Base-by-base conservation (phyloP, 53 echinoderm and acorn worm genomes). In the Paelopatides confundens region DNA sequence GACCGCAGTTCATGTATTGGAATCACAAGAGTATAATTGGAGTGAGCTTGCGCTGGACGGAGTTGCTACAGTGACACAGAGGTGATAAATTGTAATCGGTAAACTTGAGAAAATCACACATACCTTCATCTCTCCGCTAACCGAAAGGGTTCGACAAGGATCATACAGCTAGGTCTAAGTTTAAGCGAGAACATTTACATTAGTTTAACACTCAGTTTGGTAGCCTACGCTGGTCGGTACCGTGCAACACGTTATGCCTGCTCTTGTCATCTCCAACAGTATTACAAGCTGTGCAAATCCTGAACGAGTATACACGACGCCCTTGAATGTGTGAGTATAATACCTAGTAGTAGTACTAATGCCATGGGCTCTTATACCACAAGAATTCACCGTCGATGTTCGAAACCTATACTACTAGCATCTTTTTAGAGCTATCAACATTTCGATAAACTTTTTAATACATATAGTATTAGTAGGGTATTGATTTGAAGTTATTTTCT, bases 201-300 rank as follows among this genome's bases (percentile, higher is more conserved):
- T 58, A 58, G n/a, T 21, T 58, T 23, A 58, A 23, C 58, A 58
- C 58, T 58, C 58, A 58, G 58, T 58, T 58, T 58, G 58, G 58
- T 58, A 58, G 58, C 58, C 58, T 58, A 58, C n/a, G 21, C 58
- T 18, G n/a, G 58, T 58, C 58, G 58, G 58, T 58, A 58, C 58
- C 58, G 58, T 74, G 35, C 74, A 74, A 74, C 74, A 74, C 74
- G 74, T 74, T 74, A 74, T 74, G 74, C 74, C 74, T 74, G 74
- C 74, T 74, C 39, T 74, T 74, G 74, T 40, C 18, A 74, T 28
- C 74, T 46, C 43, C 40, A 36, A 27, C 74, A 8, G 40, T 74
- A 39, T 74, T 39, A 74, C 46, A 74, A 43, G 74, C 46, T 43
- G 74, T 74, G 46, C 40, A 40, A 74, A 46, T 43, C 74, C 26